These are phyloP conservation scores for Ptychadena robeensis DNA, from an alignment of 2,797 vertebrate species.

Conservation along the genomic window DNA sequence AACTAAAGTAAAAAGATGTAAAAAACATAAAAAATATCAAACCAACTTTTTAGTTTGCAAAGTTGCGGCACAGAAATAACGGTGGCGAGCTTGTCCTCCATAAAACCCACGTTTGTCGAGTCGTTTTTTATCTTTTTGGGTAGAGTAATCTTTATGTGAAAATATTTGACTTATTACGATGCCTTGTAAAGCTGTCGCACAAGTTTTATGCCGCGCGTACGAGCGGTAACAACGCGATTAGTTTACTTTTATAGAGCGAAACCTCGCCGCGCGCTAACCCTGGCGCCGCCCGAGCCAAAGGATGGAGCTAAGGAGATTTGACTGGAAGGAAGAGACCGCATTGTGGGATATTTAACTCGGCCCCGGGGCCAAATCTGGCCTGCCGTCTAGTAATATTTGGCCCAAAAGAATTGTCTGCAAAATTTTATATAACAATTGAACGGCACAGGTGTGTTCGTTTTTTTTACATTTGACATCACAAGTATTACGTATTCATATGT, in stretches of 20 bases:
- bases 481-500: too few species aligned
- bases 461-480: too few species aligned
- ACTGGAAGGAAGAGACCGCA: background rate
- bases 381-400: too few species aligned
- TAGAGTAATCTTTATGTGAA: conserved; percentile 46
- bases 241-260: conserved; percentile 31
- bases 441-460: too few species aligned
- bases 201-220: conserved; percentile 15
- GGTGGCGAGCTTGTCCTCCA: background rate
- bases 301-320: background rate
- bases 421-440: too few species aligned
- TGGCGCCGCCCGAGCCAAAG: background rate
- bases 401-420: too few species aligned
- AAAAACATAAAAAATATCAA: too few species aligned
- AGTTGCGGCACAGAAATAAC: background rate
- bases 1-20: too few species aligned
- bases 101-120: conserved; percentile 21
- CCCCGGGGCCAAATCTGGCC: too few species aligned
- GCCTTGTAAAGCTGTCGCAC: conserved; percentile 34
- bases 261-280: background rate
- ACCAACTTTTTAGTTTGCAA: background rate
- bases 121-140: conserved; percentile 24
- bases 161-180: conserved; percentile 50
- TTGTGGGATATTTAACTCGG: too few species aligned
- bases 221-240: conserved; percentile 39